Percentiles rank a stretch among this genome's conserved stretches.
Evolutionary conservation across 2,797 vertebrate genomes (phyloP).

Genomic region (Lates japonicus): DNA sequence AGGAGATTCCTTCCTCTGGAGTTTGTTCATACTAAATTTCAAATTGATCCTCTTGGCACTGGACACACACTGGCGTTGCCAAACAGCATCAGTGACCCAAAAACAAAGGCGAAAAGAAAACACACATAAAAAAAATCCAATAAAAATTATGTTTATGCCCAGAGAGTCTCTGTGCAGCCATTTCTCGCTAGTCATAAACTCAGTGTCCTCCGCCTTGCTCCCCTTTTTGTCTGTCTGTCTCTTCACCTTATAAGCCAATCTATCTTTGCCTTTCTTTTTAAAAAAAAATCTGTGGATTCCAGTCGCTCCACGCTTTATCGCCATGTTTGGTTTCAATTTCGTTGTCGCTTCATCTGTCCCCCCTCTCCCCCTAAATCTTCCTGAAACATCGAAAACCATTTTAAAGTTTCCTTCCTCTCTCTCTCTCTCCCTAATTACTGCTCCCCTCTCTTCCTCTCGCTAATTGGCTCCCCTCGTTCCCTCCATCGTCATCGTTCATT

Average conservation of each 20-base stretch:
- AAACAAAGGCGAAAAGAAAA: conserved; percentile 69
- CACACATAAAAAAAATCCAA: conserved; percentile 64
- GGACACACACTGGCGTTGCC: conserved; percentile 66
- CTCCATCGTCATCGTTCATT: conserved; percentile 60
- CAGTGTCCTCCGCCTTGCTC: conserved; percentile 43
- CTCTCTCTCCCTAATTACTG: conserved; percentile 78
- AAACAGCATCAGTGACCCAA: conserved; percentile 74
- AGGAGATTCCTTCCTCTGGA: conserved; percentile 61
- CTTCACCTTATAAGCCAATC: conserved; percentile 71
- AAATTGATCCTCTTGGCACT: conserved; percentile 79
- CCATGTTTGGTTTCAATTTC: conserved; percentile 76
- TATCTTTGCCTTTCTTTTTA: conserved; percentile 36
- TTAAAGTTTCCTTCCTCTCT: conserved; percentile 64
- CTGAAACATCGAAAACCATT: conserved; percentile 72
- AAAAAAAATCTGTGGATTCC: conserved; percentile 53
- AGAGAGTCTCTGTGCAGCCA: conserved; percentile 56
- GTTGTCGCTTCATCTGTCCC: conserved; percentile 64
- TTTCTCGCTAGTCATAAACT: conserved; percentile 58
- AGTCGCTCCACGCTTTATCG: conserved; percentile 56
- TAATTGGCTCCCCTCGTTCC: conserved; percentile 80
- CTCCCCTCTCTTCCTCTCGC: conserved; percentile 77
- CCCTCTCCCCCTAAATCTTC: conserved; percentile 54
- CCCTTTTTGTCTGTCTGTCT: conserved; percentile 53
- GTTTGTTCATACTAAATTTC: conserved; percentile 72
- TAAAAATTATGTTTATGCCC: conserved; percentile 75